Evolutionary conservation across 2,113 vertebrate species (phyloP).

Genomic region (Heterocephalus glaber): DNA sequence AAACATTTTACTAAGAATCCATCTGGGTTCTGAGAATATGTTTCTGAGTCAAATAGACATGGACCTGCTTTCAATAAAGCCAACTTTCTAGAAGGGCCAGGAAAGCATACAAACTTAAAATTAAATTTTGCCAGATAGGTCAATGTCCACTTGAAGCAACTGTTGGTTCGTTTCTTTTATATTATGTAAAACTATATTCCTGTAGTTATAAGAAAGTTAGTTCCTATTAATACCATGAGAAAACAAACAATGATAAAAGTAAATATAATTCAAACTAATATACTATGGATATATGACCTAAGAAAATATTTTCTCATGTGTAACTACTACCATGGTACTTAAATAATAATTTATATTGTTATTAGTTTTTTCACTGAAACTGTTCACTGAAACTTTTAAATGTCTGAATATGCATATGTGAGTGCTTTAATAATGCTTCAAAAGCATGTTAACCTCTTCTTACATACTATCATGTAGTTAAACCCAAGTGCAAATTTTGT

Average conservation of each 20-base stretch:
- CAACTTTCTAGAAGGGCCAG: not conserved
- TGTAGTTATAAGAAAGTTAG: not conserved
- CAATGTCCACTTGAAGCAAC: not conserved
- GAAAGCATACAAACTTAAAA: not conserved
- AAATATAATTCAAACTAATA: conserved; percentile 35
- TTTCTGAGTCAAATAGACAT: not conserved
- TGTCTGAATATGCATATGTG: not conserved
- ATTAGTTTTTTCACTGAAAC: not conserved
- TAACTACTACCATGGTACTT: not conserved
- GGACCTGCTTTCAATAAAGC: not conserved
- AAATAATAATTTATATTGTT: conserved; percentile 11
- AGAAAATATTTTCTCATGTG: not conserved
- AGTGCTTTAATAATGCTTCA: not conserved
- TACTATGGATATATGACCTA: not conserved
- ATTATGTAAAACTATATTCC: conserved; percentile 26
- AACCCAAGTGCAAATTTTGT: not conserved
- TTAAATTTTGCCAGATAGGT: not conserved
- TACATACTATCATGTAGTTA: not conserved
- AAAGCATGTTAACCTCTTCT: not conserved
- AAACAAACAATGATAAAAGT: not conserved
- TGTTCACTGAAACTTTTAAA: not conserved
- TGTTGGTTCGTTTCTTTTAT: not conserved
- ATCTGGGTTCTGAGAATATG: not conserved
- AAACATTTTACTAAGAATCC: conserved; percentile 2
- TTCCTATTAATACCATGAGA: not conserved